phyloP scores from a whole-genome alignment of 2,113 vertebrate genomes.

The Oreochromis aureus region DNA sequence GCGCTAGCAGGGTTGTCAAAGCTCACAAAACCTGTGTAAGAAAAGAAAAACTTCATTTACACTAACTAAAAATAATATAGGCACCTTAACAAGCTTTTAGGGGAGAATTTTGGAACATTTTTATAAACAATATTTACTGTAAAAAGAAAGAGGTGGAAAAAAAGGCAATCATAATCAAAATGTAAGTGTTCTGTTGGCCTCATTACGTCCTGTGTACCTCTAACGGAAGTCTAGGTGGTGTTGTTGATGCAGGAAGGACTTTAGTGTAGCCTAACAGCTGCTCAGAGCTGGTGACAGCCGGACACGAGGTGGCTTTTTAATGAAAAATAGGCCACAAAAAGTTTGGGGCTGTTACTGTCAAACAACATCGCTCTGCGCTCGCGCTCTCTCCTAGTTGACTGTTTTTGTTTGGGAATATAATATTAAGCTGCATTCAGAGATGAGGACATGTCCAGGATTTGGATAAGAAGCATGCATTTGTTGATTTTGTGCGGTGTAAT shows the following conservation, averaged over 20 bases:
- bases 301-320: background rate
- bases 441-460: background rate
- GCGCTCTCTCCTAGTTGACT: background rate
- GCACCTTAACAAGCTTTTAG: background rate
- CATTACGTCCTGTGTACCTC: background rate
- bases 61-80: background rate
- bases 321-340: background rate
- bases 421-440: background rate
- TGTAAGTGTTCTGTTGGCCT: background rate
- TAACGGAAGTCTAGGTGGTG: slow-evolving; percentile 2
- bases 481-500: background rate
- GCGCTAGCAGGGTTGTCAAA: slow-evolving; percentile 98
- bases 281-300: background rate
- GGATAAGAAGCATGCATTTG: background rate
- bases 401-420: background rate
- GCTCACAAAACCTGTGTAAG: slow-evolving; percentile 89
- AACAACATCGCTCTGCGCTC: background rate
- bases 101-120: background rate
- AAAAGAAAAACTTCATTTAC: background rate
- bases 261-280: background rate
- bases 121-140: background rate
- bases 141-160: background rate
- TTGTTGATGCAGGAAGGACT: background rate
- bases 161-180: background rate
- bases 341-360: background rate